Evolutionary conservation across 2,888 invertebrate genomes (phyloP).

Genomic region (Platerodrilus igneus): DNA sequence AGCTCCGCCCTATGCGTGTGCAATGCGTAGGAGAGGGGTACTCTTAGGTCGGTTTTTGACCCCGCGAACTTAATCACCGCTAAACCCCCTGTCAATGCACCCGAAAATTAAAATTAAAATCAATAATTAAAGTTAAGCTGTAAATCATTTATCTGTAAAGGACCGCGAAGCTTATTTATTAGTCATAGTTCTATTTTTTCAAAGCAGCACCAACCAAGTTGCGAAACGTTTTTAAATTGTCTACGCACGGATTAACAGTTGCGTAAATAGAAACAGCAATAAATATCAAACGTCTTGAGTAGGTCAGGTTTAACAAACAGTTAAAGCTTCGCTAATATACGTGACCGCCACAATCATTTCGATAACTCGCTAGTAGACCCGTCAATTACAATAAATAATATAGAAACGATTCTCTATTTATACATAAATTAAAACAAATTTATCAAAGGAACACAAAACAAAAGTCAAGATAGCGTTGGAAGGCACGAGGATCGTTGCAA

Average conservation of each 20-base stretch:
- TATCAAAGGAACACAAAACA: conserved; percentile 22
- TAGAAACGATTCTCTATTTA: conserved; percentile 22
- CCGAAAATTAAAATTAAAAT: conserved; percentile 16
- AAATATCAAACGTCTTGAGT: conserved; percentile 20
- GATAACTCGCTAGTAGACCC: too few relatives aligned
- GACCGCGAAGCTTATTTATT: too few relatives aligned
- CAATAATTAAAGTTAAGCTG: too few relatives aligned
- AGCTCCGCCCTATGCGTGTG: conserved; percentile 45
- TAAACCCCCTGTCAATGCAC: conserved; percentile 14
- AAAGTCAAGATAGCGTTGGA: conserved; percentile 16
- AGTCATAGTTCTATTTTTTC: too few relatives aligned
- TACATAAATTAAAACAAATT: conserved; percentile 16
- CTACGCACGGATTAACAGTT: conserved; percentile 12
- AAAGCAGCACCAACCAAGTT: too few relatives aligned
- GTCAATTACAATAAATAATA: too few relatives aligned
- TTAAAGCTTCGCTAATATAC: conserved; percentile 19
- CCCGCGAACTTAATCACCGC: conserved; percentile 29
- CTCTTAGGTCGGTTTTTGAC: conserved; percentile 44
- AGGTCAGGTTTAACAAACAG: conserved; percentile 29
- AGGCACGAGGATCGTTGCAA: conserved; percentile 45
- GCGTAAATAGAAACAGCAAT: conserved; percentile 22
- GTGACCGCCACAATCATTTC: conserved; percentile 28
- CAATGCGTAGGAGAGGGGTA: conserved; percentile 37
- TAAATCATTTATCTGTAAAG: too few relatives aligned
- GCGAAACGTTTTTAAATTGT: neutral